Evolutionary conservation across 2,113 vertebrate genomes (phyloP), one percentile per base, ranked within the genome.

Genomic region (Cryptomyrus ogoouensis): DNA sequence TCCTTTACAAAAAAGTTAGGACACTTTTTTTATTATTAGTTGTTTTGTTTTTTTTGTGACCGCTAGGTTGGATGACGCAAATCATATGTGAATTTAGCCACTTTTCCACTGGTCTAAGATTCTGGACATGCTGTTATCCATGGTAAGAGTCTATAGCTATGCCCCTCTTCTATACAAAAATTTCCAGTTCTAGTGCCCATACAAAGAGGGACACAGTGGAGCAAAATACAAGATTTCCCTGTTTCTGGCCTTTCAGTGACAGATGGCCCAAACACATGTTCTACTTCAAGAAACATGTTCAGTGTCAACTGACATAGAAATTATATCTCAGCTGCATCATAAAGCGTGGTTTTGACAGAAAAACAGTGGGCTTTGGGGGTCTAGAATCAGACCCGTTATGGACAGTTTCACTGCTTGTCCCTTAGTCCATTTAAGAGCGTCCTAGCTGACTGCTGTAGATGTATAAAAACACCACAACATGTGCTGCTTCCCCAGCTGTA

Each of bases 11-110:
- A 66, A 66, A 66, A 27, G 7, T 83, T 83, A 39, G 77, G 77
- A 1, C 6, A 35, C 6, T 49, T 85, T 47, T 85, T 87, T 90
- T 87, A 21, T 56, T 24, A 56, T 66, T 66, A 66, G 24, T 62
- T 9, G 58, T 62, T 90, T 49, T 39, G 56, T 53, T 53, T 12
- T 90, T 90, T 89, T 88, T 66, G 52, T 84, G 52, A 56, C 90
- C 50, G 31, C 74, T 77, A 90, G 90, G 90, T 84, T 46, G 70
- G 87, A 84, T 27, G 87, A 83, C 39, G 39, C 42, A 17, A 90
- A 90, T 83, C 87, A 88, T 53, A 88, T 90, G 74, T 42, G 88
- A 84, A 90, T 90, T 88, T 90, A 90, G 77, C 74, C 90, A 74
- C 52, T 50, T 77, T 56, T 27, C 50, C 85, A 42, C 19, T 87